phyloP scores from a whole-genome alignment of 2,113 vertebrate species.

The Psittacara wagleri region DNA sequence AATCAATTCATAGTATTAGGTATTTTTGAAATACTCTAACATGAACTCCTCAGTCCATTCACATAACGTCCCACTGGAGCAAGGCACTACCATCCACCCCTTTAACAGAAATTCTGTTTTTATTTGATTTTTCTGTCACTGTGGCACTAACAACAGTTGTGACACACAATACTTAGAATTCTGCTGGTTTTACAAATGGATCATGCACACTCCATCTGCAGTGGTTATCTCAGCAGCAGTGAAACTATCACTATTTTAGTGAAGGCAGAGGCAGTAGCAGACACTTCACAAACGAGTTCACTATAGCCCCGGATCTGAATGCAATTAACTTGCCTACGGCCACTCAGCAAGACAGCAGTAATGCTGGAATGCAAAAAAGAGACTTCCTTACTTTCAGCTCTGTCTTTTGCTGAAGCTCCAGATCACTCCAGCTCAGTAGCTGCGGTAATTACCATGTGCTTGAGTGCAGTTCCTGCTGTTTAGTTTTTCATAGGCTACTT shows the following conservation, averaged over 20 bases:
- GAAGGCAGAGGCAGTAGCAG: background rate
- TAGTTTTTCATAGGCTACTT: background rate
- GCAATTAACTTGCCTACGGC: background rate
- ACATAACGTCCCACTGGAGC: background rate
- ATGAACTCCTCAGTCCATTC: background rate
- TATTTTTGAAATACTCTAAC: background rate
- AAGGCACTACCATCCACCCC: background rate
- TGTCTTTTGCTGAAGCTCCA: background rate
- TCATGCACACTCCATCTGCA: background rate
- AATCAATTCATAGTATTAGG: background rate
- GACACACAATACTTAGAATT: background rate
- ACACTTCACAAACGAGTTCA: background rate
- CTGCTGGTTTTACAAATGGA: background rate
- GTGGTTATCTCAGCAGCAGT: background rate
- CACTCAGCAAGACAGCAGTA: background rate
- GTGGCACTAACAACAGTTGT: background rate
- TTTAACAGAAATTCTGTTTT: background rate
- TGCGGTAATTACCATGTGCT: constrained; percentile 2
- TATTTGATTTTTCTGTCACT: background rate
- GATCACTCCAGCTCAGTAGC: background rate
- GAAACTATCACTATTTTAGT: background rate
- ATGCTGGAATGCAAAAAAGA: background rate
- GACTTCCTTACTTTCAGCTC: background rate
- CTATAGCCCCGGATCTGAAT: background rate
- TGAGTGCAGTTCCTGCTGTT: constrained; percentile 6